These are phyloP conservation scores for Halocynthia roretzi DNA, from an alignment of 23 tunicate species.

Conservation along the genomic window DNA sequence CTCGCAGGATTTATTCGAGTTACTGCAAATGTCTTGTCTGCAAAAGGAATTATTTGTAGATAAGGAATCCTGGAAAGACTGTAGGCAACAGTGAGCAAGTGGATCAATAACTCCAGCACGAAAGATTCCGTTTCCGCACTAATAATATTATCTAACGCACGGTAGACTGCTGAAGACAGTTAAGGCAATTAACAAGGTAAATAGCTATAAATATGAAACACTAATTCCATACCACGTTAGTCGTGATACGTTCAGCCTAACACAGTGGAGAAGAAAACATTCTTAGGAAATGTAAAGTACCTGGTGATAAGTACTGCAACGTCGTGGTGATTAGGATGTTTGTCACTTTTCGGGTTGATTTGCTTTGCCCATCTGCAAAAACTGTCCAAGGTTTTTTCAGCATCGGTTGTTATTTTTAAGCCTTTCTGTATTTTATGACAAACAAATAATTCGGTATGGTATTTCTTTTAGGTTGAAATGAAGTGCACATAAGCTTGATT, in stretches of 20 bases:
- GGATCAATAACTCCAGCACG: not conserved
- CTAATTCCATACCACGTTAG: too few species aligned
- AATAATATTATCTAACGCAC: too few species aligned
- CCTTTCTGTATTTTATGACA: conserved; percentile 24
- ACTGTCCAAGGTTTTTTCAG: conserved; percentile 74
- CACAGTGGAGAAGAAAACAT: not conserved
- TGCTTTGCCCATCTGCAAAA: conserved; percentile 89
- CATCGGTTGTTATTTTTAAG: conserved; percentile 44
- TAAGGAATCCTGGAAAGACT: not conserved
- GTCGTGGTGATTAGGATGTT: conserved; percentile 87
- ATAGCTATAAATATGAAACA: too few species aligned
- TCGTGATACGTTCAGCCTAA: too few species aligned
- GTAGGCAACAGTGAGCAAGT: not conserved
- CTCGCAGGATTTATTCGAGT: conserved; percentile 73
- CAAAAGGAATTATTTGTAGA: not conserved
- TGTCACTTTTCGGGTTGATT: conserved; percentile 73
- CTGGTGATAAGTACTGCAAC: conserved; percentile 81
- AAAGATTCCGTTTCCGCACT: too few species aligned
- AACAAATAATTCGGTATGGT: too few species aligned
- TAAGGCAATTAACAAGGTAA: too few species aligned
- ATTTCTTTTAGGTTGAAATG: too few species aligned
- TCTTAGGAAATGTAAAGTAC: conserved; percentile 12
- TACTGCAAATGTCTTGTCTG: conserved; percentile 74
- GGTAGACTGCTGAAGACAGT: too few species aligned
- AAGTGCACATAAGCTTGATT: too few species aligned